phyloP scores from a whole-genome alignment of 2,797 vertebrate genomes.

The Lindbergichthys nudifrons region DNA sequence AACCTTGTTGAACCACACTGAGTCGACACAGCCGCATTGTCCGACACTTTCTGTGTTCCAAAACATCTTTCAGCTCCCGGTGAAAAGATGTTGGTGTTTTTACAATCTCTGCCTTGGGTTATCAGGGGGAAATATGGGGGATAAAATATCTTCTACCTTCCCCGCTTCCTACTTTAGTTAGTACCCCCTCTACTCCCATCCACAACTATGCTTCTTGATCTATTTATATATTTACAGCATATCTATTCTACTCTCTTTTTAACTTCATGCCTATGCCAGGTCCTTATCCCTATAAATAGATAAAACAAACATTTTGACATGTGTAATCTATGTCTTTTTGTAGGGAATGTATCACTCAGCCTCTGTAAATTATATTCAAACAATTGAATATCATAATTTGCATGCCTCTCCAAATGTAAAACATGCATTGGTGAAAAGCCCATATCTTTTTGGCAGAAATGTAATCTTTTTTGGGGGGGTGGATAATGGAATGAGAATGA shows the following conservation, averaged over 20 bases:
- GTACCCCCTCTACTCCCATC: conserved; percentile 47
- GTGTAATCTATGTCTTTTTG: conserved; percentile 29
- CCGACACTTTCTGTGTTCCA: conserved; percentile 68
- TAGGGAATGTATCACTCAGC: conserved; percentile 28
- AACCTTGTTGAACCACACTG: conserved; percentile 63
- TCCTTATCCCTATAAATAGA: conserved; percentile 13
- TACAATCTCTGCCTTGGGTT: conserved; percentile 89
- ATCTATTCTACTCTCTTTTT: conserved; percentile 43
- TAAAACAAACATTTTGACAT: conserved; percentile 25
- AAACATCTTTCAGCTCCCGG: conserved; percentile 79
- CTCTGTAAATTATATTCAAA: conserved; percentile 22
- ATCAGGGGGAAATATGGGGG: conserved; percentile 51
- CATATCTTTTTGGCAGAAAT: conserved; percentile 50
- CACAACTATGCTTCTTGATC: conserved; percentile 42
- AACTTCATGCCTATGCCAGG: conserved; percentile 29
- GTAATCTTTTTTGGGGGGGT: conserved; percentile 20
- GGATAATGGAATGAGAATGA: conserved; percentile 66
- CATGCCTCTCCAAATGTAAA: conserved; percentile 68
- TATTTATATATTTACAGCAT: conserved; percentile 37
- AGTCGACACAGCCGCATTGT: conserved; percentile 57
- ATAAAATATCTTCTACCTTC: conserved; percentile 55
- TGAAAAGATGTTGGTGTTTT: conserved; percentile 87
- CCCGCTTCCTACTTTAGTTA: conserved; percentile 54
- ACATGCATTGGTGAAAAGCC: conserved; percentile 43
- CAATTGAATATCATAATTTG: conserved; percentile 16